These are phyloP conservation scores for Amblyjoppa proteus DNA, from an alignment of 2,888 invertebrate genomes.

Conservation along the genomic window DNA sequence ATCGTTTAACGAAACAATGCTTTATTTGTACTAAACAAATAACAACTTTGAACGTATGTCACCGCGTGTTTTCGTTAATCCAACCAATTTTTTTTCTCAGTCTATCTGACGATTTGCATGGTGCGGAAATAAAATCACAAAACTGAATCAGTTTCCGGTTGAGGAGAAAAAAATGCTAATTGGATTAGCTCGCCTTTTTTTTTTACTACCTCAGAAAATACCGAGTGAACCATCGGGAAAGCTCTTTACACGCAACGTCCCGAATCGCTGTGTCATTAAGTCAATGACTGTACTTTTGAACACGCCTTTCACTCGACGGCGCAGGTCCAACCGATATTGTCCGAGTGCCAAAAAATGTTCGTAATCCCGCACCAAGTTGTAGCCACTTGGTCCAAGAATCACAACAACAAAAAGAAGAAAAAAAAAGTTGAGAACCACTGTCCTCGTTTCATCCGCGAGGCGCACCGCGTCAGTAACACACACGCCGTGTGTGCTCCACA, in stretches of 20 bases:
- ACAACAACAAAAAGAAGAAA: too few species aligned
- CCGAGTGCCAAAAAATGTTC: neutral
- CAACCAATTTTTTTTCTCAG: too few species aligned
- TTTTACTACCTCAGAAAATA: slow-evolving; percentile 22
- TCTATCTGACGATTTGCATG: neutral
- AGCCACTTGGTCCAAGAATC: too few species aligned
- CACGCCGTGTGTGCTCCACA: slow-evolving; percentile 55
- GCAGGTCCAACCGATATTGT: neutral
- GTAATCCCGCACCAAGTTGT: neutral
- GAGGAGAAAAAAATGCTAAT: neutral
- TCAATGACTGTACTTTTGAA: slow-evolving; percentile 17
- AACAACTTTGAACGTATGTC: too few species aligned
- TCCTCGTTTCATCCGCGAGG: slow-evolving; percentile 52
- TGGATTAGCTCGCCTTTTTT: neutral
- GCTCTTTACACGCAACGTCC: slow-evolving; percentile 36
- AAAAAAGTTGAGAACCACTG: slow-evolving; percentile 72
- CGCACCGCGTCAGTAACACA: slow-evolving; percentile 55
- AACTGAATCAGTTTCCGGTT: neutral
- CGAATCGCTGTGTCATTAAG: neutral
- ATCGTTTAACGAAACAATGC: too few species aligned
- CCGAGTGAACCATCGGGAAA: slow-evolving; percentile 31
- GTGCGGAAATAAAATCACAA: neutral
- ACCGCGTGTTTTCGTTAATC: too few species aligned
- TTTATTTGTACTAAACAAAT: too few species aligned
- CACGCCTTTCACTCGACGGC: neutral